Conservation (phyloP, 30 jellyfish, hydroid and myxozoan species). For the Catostylus mosaicus region DNA sequence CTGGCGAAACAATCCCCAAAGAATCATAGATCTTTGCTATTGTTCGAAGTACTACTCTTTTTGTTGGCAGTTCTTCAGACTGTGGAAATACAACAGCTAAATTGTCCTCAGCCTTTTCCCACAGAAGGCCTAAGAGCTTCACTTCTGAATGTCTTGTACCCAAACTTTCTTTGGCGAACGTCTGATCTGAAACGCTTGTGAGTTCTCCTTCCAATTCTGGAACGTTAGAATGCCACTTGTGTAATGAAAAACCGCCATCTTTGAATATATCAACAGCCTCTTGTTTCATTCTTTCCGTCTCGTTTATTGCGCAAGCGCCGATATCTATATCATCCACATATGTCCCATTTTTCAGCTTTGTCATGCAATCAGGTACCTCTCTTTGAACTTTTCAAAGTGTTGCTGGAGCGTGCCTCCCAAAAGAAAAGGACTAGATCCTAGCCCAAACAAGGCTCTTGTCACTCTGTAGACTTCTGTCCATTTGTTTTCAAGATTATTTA, state of each 20-base stretch:
- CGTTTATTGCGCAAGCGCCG: constrained; percentile 25
- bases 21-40: constrained; percentile 71
- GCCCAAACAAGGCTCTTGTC: constrained; percentile 65
- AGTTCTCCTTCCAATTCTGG: constrained; percentile 30
- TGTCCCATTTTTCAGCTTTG: constrained; percentile 36
- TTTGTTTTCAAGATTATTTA: constrained; percentile 35
- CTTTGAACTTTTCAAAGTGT: constrained; percentile 42
- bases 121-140: constrained; percentile 61
- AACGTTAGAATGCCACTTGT: constrained; percentile 72
- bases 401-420: constrained; percentile 56
- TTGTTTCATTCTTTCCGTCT: constrained; percentile 30
- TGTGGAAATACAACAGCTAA: constrained; percentile 51
- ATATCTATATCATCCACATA: constrained; percentile 56
- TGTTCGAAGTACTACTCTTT: constrained; percentile 45
- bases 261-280: constrained; percentile 28
- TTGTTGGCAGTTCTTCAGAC: constrained; percentile 8
- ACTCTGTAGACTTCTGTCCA: constrained; percentile 38
- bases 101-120: constrained; percentile 74
- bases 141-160: constrained; percentile 45
- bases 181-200: constrained; percentile 5
- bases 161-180: constrained; percentile 72
- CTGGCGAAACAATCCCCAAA: constrained; percentile 59
- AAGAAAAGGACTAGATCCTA: constrained; percentile 57
- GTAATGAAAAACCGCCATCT: constrained; percentile 52
- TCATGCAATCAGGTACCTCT: constrained; percentile 18